Conservation (phyloP, 2,888 invertebrate species). For the Theodoxus fluviatilis region DNA sequence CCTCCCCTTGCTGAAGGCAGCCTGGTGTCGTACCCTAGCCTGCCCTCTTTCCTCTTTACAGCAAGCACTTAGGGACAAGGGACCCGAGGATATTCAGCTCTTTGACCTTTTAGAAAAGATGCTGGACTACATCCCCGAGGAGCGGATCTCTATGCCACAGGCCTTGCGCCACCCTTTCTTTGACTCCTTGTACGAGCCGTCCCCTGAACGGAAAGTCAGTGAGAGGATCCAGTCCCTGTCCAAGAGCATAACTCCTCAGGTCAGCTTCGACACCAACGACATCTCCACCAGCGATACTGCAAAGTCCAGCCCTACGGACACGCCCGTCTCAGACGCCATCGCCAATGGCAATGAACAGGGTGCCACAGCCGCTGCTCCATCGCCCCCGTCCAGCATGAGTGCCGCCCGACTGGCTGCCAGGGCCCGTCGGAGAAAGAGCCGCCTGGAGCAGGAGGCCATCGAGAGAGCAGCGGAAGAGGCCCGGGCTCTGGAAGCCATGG, state of each 20-base stretch:
- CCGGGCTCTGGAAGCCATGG: neutral
- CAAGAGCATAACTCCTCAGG: too few species aligned
- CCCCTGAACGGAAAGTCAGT: too few species aligned
- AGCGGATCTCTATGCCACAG: conserved; percentile 85
- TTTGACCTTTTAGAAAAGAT: conserved; percentile 94
- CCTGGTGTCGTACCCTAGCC: too few species aligned
- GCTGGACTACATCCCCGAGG: conserved; percentile 95
- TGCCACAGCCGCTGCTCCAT: too few species aligned
- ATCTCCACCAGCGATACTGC: too few species aligned
- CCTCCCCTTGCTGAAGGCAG: too few species aligned
- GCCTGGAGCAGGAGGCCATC: neutral
- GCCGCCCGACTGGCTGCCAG: neutral
- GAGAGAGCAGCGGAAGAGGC: neutral
- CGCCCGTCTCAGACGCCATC: too few species aligned
- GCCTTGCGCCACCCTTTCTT: conserved; percentile 94
- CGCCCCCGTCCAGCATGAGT: too few species aligned
- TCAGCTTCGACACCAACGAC: too few species aligned
- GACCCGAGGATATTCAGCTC: conserved; percentile 88
- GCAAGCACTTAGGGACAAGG: conserved; percentile 87
- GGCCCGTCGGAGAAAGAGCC: neutral
- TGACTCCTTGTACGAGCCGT: conserved; percentile 57
- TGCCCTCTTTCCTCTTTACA: conserved; percentile 69
- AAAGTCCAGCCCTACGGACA: too few species aligned
- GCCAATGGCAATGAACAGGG: too few species aligned
- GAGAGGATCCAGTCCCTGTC: too few species aligned